Percentiles rank a stretch among this genome's conserved stretches.
Evolutionary conservation across 1,140 invertebrate species (phyloP).

Genomic region (Diorhabda elongata): DNA sequence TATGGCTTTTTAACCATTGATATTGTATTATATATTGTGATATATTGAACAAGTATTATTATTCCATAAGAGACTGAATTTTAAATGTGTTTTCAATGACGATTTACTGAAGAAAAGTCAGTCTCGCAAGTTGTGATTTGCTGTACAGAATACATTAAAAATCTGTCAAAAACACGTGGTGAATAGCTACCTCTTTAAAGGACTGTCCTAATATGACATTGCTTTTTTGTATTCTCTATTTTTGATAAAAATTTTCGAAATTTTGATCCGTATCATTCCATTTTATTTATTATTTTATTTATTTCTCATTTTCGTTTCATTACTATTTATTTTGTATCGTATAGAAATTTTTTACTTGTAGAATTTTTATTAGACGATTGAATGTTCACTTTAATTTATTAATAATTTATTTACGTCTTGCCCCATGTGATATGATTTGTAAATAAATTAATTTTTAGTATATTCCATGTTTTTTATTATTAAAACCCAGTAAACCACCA

Average conservation of each 20-base stretch:
- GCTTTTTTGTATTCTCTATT: neutral
- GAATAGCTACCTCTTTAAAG: no score
- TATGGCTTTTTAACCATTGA: no score
- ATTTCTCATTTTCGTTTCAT: neutral
- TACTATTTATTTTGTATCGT: neutral
- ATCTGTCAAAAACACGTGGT: no score
- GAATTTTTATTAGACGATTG: no score
- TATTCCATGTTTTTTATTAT: neutral
- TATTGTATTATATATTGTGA: constrained; percentile 3
- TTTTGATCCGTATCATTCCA: neutral
- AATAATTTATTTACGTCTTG: neutral
- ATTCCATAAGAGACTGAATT: neutral
- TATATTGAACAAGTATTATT: neutral
- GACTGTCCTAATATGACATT: no score
- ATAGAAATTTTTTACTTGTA: no score
- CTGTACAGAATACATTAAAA: neutral
- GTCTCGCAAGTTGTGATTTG: neutral
- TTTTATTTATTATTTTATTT: neutral
- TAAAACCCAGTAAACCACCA: neutral
- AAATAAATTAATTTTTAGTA: neutral
- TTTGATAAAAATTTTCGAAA: neutral
- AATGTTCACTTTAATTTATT: neutral
- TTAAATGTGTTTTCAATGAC: neutral
- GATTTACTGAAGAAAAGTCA: neutral
- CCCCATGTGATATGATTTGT: neutral